Conservation (phyloP, 1,140 invertebrate species). For the Drosophila bocqueti region DNA sequence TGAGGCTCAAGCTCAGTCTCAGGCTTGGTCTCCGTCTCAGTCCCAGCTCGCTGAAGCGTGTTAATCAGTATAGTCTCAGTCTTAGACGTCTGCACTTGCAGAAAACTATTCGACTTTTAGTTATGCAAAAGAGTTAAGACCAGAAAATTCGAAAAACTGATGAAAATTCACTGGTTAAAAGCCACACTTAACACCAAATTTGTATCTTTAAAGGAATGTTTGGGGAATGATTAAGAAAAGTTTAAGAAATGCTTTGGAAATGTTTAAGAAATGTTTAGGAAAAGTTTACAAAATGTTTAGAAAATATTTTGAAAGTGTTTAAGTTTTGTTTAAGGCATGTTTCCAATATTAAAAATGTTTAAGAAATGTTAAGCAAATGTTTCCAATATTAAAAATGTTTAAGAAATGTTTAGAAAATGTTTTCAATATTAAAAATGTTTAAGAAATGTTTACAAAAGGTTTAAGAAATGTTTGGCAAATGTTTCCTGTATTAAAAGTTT, state of each 20-base stretch:
- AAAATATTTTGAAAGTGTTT: not conserved
- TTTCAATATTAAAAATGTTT: too few species aligned
- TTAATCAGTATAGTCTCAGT: conserved; percentile 55
- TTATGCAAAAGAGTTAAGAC: not conserved
- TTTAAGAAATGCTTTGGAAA: not conserved
- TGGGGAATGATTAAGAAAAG: not conserved
- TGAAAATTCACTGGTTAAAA: not conserved
- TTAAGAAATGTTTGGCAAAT: not conserved
- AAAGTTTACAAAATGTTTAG: not conserved
- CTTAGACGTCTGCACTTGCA: conserved; percentile 13
- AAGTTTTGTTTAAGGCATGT: rapidly evolving
- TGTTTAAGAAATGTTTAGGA: too few species aligned
- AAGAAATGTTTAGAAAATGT: too few species aligned
- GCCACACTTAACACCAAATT: too few species aligned
- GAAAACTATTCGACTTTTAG: not conserved
- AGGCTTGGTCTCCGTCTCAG: conserved; percentile 52
- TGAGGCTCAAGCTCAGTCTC: conserved; percentile 12
- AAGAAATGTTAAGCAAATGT: too few species aligned
- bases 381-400: too few species aligned
- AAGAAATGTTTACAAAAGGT: not conserved
- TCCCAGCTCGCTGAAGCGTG: conserved; percentile 60
- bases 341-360: not conserved
- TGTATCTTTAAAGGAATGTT: not conserved
- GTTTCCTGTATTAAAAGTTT: too few species aligned
- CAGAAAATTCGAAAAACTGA: not conserved